phyloP scores from a whole-genome alignment of 1,140 invertebrate genomes.

The Dolichoris vasculosae region DNA sequence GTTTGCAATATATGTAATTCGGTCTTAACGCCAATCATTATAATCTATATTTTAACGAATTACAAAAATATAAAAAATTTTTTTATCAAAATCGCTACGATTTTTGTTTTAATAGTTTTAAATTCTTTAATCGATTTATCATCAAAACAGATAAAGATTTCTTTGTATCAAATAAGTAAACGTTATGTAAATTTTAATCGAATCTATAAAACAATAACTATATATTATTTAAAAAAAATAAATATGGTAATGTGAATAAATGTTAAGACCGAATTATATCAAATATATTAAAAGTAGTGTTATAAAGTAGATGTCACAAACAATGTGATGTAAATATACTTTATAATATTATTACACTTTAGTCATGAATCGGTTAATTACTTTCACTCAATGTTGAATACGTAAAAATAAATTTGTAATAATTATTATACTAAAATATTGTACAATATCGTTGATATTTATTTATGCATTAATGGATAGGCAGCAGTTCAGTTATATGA shows the following conservation, averaged over 20 bases:
- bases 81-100: background rate
- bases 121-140: background rate
- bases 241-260: background rate
- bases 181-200: background rate
- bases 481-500: background rate
- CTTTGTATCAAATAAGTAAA: too few species aligned
- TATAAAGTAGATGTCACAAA: background rate
- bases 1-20: background rate
- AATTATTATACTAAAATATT: conserved; percentile 6
- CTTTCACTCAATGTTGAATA: background rate
- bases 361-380: background rate
- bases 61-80: background rate
- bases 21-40: background rate
- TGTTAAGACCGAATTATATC: background rate
- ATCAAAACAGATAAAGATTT: too few species aligned
- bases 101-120: background rate
- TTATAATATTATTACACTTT: background rate
- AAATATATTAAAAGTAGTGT: background rate
- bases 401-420: conserved; percentile 18
- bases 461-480: background rate
- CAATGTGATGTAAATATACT: background rate
- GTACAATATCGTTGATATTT: conserved; percentile 1
- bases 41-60: background rate
- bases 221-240: background rate
- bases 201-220: background rate